Base-by-base conservation (phyloP, 1,140 invertebrate species). In the Venturia canescens region DNA sequence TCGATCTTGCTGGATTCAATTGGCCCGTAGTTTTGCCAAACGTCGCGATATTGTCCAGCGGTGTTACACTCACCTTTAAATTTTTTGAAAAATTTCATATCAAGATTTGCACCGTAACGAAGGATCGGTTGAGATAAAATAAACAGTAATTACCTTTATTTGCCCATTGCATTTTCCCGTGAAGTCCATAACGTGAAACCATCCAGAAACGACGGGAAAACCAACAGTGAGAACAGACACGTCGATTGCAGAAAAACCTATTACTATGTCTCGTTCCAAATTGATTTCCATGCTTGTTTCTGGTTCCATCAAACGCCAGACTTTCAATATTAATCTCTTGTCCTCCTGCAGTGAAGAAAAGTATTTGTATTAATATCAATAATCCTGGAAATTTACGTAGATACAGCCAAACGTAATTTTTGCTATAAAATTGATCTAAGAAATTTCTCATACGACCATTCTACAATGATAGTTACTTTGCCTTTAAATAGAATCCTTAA, bases 161-260 rank as follows among this genome's bases (percentile, higher is more conserved):
- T 94, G 93, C 16, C 94, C 94, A 29, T 93, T 94, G 63, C 93
- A 93, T 81, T 93, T 93, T 21, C 93, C 93, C 81, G 91, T 92
- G 79, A 94, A 94, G 82, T 94, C 94, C 4, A 94, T 92, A 67
- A 95, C 93, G 85, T 94, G 93, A 85, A 94, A 94, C 93, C 93
- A 94, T 16, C 94, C 94, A 70, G 92, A 93, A 60, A 94, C 87
- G 70, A 89, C 89, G 26, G 93, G 90, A 83, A 93, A 90, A 18
- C 93, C 93, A 60, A 89, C 87, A 4, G 90, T 79, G n/a, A 94
- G 86, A 38, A 92, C 89, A 16, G 92, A 93, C 44, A 95, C 88
- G 91, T 94, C 94, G 38, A 95, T 86, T 21, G 93, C 92, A 29
- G 93, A 91, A 86, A 94, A 94, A 26, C 94, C 94, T 60, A 95